Evolutionary conservation across 2,888 invertebrate genomes (phyloP), one percentile per base, ranked within the genome.

Genomic region (Phasia obesa): DNA sequence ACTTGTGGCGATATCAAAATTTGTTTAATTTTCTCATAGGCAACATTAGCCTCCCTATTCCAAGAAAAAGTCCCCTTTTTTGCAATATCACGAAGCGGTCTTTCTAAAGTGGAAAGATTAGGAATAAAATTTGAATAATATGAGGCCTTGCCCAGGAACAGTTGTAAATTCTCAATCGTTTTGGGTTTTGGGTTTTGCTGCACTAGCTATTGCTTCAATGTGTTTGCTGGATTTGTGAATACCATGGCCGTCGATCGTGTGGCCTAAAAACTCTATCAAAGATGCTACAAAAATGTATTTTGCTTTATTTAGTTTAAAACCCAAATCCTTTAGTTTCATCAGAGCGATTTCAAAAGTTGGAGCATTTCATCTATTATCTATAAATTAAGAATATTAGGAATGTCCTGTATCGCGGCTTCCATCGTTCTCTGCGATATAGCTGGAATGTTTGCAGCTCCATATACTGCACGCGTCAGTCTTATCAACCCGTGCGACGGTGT

Each of bases 401-500:
- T 44, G 5, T 47, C 69, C 9, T 21, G 19, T 21, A 77, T 13
- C 1, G 62, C 2, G 1, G 0, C 17, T 13, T 77, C 69, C 51
- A 77, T 77, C 1, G 25, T 15, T 5, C 77, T 60, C 47, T 77
- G 77, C 60, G 55, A 77, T 1, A 70, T 70, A 21, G 67, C 75
- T 2, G 75, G 75, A 15, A 75, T 67, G 23, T 42, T 67, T 3
- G 59, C 51, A 2, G 77, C 77, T 15, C 62, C 62, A n/a, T 70
- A 77, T 6, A 77, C 77, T 38, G 69, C 62, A 11, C 74, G 23
- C 2, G 38, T 70, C 7, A 55, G 69, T 5, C 55, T n/a, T 13
- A 69, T 70, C 17, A 77, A 27, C 3, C 62, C 70, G 78, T 64
- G 76, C 65, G 21, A 77, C 23, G 31, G 53, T 74, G 59, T 84